Evolutionary conservation across 2,797 vertebrate species (phyloP).

Genomic region (Eulemur mongoz): DNA sequence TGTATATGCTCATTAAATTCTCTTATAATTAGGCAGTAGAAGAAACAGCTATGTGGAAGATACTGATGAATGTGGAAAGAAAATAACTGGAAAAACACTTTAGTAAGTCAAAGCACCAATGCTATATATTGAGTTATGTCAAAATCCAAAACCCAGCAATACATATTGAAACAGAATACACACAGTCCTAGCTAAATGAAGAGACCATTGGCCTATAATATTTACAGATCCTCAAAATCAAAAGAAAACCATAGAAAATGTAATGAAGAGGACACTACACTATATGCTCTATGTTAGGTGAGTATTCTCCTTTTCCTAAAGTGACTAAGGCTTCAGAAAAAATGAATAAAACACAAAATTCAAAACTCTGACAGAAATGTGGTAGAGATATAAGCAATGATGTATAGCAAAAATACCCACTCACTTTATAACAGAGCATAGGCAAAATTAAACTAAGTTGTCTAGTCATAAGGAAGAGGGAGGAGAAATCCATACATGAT

Average conservation of each 20-base stretch:
- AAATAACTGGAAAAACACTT: not conserved
- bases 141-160: not conserved
- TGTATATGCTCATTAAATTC: not conserved
- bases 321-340: not conserved
- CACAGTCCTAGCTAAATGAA: not conserved
- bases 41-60: not conserved
- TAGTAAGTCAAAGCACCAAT: not conserved
- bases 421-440: not conserved
- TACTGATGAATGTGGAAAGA: not conserved
- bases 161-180: not conserved
- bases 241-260: not conserved
- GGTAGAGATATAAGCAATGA: not conserved
- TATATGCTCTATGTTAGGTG: no score
- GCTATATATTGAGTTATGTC: no score
- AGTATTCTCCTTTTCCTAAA: not conserved
- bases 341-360: not conserved
- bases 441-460: not conserved
- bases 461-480: not conserved
- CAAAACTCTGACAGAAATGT: not conserved
- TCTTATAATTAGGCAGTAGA: not conserved
- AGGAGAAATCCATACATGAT: not conserved
- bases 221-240: not conserved
- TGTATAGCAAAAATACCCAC: not conserved
- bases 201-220: not conserved
- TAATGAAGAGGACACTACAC: not conserved